Evolutionary conservation across 2,797 vertebrate species (phyloP), one percentile per base, ranked within the genome.

Genomic region (Nyctalus aviator): DNA sequence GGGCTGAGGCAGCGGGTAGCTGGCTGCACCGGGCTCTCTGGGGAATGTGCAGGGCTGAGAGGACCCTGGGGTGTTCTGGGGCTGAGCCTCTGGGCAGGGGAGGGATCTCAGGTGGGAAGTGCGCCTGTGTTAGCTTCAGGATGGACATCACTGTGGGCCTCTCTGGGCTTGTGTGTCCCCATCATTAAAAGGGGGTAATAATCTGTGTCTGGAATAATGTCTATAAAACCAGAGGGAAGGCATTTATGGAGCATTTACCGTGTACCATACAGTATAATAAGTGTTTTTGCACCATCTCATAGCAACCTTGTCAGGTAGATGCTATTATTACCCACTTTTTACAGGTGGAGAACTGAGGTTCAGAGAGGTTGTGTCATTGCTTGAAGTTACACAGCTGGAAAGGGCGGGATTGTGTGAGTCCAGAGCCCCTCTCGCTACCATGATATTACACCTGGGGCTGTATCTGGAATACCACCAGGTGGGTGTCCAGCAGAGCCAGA

Each of bases 131-230:
- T 62, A 50, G 84, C 72, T 64, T 27, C 44, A 77, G 62, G n/a
- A 8, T 3, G 9, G 66, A 8, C 3, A 18, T 46, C 15, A 1
- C 8, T 46, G 30, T 37, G 69, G 59, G 37, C 79, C 53, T 23
- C 57, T 85, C 85, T 92, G 86, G 73, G 48, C 41, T 88, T 94
- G 71, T 91, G 71, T 92, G 41, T 82, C 48, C 27, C 30, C 12
- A 23, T 41, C 75, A 41, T 71, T 90, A 77, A 92, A 95, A 91
- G 53, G 32, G 21, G 35, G 21, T 83, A 32, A 76, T 84, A 50
- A 62, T 85, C 53, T 86, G 62, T 53, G 20, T 37, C 35, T 83
- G 64, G 68, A 87, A 21, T 76, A 48, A 3, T 12, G 50, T 59
- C 64, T 53, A 69, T 30, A 44, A 66, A 59, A 23, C 75, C 13